These are phyloP conservation scores for Calameuta idolon DNA, from an alignment of 2,888 invertebrate species.

Conservation along the genomic window DNA sequence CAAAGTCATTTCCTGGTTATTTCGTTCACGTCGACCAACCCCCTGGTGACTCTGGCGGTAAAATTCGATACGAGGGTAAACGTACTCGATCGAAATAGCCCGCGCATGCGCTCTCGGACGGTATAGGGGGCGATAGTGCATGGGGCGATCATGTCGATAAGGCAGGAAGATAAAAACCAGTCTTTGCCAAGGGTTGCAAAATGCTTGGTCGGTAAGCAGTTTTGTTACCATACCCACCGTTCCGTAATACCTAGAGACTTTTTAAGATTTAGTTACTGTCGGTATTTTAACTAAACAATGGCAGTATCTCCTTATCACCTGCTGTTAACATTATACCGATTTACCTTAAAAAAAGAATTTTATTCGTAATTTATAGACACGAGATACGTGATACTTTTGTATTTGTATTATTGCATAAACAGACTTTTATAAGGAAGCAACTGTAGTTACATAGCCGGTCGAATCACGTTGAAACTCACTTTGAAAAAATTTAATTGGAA, in stretches of 20 bases:
- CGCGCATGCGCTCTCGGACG: slow-evolving; percentile 59
- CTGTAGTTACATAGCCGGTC: not conserved
- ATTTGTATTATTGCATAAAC: too few relatives aligned
- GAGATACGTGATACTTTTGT: not conserved
- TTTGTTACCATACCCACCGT: not conserved
- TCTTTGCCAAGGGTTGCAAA: slow-evolving; percentile 25
- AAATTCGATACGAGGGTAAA: slow-evolving; percentile 25
- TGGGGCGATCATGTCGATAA: slow-evolving; percentile 41
- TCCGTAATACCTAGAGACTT: not conserved
- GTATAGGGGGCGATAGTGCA: slow-evolving; percentile 41
- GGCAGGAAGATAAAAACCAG: slow-evolving; percentile 21
- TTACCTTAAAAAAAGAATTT: not conserved
- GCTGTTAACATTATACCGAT: not conserved
- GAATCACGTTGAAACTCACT: too few relatives aligned
- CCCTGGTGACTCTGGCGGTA: slow-evolving; percentile 6
- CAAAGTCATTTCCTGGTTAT: not conserved
- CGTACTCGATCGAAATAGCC: slow-evolving; percentile 51
- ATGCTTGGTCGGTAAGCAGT: slow-evolving; percentile 3
- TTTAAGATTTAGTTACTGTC: not conserved
- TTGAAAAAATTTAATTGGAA: not conserved
- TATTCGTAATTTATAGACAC: not conserved
- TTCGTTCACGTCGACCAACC: not conserved
- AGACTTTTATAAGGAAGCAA: not conserved
- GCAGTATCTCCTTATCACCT: not conserved
- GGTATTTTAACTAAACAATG: not conserved